phyloP scores from a whole-genome alignment of 1,140 invertebrate genomes.

The Pogonomyrmex barbatus region DNA sequence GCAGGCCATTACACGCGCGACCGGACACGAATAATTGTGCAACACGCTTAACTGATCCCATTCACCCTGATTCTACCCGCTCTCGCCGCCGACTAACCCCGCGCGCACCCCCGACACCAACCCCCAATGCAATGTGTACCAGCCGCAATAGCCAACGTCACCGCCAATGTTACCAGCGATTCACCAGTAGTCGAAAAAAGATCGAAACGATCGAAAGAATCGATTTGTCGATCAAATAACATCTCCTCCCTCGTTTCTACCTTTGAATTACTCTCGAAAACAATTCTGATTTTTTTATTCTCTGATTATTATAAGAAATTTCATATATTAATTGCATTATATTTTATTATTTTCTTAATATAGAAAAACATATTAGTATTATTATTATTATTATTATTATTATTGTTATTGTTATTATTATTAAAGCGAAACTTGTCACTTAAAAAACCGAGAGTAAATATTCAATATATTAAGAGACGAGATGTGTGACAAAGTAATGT shows the following conservation, averaged over 20 bases:
- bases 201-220: constrained; percentile 31
- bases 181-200: constrained; percentile 27
- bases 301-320: background rate
- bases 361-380: constrained; percentile 6
- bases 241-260: background rate
- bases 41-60: constrained; percentile 86
- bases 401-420: background rate
- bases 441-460: background rate
- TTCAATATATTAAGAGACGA: background rate
- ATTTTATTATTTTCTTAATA: background rate
- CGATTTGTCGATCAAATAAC: constrained; percentile 1
- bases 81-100: constrained; percentile 80
- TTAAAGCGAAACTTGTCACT: background rate
- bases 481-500: background rate
- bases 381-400: too few species aligned
- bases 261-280: background rate
- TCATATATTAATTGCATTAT: background rate
- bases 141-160: constrained; percentile 72
- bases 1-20: constrained; percentile 86
- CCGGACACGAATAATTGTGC: constrained; percentile 86
- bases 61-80: constrained; percentile 84
- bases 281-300: background rate
- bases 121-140: constrained; percentile 72
- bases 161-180: constrained; percentile 60
- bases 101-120: constrained; percentile 66